These are phyloP conservation scores for Macrosiphum euphorbiae DNA, from an alignment of 2,888 invertebrate genomes.

Conservation along the genomic window DNA sequence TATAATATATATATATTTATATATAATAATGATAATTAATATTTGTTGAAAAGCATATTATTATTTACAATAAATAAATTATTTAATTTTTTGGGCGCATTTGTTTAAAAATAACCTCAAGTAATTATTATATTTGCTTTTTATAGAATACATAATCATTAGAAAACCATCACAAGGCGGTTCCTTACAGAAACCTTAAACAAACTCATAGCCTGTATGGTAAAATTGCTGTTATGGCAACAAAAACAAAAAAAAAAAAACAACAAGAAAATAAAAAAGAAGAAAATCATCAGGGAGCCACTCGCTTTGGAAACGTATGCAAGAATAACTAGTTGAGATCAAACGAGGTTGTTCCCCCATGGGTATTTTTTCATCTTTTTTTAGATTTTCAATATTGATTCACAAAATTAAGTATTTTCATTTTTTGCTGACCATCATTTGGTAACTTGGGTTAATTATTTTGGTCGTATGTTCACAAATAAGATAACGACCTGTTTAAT, in stretches of 20 bases:
- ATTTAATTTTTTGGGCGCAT: constrained; percentile 46
- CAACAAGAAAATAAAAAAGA: not conserved
- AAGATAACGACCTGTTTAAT: constrained; percentile 29
- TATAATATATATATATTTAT: constrained; percentile 39
- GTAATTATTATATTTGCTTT: constrained; percentile 17
- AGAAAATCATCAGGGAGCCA: constrained; percentile 56
- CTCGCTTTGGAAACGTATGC: constrained; percentile 62
- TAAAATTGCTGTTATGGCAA: constrained; percentile 53
- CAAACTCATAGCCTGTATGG: not conserved
- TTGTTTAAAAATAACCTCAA: constrained; percentile 26
- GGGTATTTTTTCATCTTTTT: constrained; percentile 20
- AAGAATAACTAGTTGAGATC: constrained; percentile 65
- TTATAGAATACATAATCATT: not conserved
- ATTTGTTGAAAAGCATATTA: constrained; percentile 53
- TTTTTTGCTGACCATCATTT: constrained; percentile 42
- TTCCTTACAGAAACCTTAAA: not conserved
- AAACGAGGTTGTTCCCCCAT: constrained; percentile 57
- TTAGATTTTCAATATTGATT: not conserved
- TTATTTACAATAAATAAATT: constrained; percentile 54
- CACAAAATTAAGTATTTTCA: not conserved
- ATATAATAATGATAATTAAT: constrained; percentile 49
- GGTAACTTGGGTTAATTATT: constrained; percentile 54
- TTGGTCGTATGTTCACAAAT: not conserved
- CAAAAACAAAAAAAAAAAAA: constrained; percentile 12
- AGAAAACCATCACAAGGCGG: not conserved